Evolutionary conservation across 2,113 vertebrate species (phyloP).

Genomic region (Callopanchax toddi): DNA sequence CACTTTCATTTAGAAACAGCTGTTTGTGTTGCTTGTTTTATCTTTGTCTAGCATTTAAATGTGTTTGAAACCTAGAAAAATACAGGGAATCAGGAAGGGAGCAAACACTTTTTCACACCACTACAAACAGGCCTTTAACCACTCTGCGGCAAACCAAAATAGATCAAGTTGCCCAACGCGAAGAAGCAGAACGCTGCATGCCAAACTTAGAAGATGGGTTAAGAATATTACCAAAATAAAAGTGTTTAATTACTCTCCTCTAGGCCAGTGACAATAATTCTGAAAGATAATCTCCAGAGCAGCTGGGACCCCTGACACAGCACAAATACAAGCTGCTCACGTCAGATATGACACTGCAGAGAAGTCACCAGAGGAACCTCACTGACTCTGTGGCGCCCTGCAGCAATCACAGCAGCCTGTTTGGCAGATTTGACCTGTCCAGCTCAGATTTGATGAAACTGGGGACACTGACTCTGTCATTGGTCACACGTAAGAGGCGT

Average conservation of each 20-base stretch:
- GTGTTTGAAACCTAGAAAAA: too few species aligned
- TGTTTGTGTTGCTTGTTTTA: too few species aligned
- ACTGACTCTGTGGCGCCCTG: background rate
- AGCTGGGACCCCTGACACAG: conserved; percentile 34
- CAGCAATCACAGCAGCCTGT: conserved; percentile 41
- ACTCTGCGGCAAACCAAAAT: background rate
- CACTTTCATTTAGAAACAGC: too few species aligned
- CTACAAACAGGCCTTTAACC: conserved; percentile 5
- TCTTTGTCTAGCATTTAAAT: too few species aligned
- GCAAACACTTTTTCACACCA: too few species aligned
- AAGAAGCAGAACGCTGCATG: background rate
- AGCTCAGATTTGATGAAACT: conserved; percentile 31
- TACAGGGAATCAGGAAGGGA: too few species aligned
- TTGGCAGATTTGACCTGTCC: conserved; percentile 41
- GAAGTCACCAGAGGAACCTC: conserved; percentile 17
- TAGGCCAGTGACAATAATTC: background rate
- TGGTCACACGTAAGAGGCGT: conserved; percentile 62
- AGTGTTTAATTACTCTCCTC: conserved; percentile 6
- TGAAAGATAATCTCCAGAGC: conserved; percentile 20
- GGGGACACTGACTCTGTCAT: conserved; percentile 28
- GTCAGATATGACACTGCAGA: conserved; percentile 34
- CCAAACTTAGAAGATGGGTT: background rate
- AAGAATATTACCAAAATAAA: background rate
- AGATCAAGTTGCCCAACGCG: background rate
- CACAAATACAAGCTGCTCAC: conserved; percentile 23